Evolutionary conservation across 1,140 invertebrate genomes (phyloP), one percentile per base, ranked within the genome.

Genomic region (Centruroides vittatus): DNA sequence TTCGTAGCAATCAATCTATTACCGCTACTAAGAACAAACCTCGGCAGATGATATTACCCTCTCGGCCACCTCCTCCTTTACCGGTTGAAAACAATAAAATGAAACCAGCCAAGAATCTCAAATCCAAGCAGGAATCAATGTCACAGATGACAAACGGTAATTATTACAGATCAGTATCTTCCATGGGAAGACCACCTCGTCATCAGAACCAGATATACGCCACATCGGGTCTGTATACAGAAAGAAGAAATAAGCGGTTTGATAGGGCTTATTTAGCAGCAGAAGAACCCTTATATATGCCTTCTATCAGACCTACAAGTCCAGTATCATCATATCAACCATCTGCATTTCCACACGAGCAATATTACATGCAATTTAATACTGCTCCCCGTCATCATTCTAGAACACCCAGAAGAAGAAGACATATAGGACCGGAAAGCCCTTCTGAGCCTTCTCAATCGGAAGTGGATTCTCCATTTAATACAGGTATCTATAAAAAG

Each of bases 401-500:
- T 23, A 58, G 9, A 56, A 35, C 35, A 3, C n/a, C 35, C 34
- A 35, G 3, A 61, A 54, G 41, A 13, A 8, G 3, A 23, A 53
- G 8, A 35, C 35, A 11, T 47, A 36, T n/a, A 48, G 36, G 9
- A n/a, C 35, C 6, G 11, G 12, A 41, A 51, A 36, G 49, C 59
- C 49, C 35, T 41, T 41, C 11, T 35, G 55, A 10, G 54, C 53
- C 12, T 34, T n/a, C 3, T 48, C 46, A 36, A 59, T 55, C 9
- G 11, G 60, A 60, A 8, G 70, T 68, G 9, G 87, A 88, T 53
- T 89, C 87, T 11, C 81, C 85, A 7, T 89, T 87, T 47, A 88
- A 86, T 48, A 90, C 89, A 0, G 86, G 86, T 9, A 89, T 90
- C 61, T 93, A 94, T 71, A 79, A 86, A 55, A 84, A 89, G 69